Evolutionary conservation across 2,113 vertebrate species (phyloP).

Genomic region (Heteronetta atricapilla): DNA sequence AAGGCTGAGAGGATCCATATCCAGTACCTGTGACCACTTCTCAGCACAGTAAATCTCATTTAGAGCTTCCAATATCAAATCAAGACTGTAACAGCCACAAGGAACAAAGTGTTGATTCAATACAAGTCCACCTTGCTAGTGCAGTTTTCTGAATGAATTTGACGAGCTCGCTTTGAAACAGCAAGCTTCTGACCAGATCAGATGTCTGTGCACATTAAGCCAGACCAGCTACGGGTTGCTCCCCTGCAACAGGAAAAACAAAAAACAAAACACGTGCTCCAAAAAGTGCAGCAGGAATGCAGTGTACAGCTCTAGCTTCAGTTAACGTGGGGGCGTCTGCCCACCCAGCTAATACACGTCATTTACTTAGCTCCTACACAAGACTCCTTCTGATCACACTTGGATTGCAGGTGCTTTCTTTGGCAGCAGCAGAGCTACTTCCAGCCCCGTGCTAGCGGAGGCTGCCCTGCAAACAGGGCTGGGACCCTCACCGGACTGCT

Average conservation of each 20-base stretch:
- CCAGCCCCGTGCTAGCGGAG: not conserved
- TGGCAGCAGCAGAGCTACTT: not conserved
- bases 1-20: not conserved
- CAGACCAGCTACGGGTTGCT: not conserved
- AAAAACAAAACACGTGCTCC: not conserved
- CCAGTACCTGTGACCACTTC: not conserved
- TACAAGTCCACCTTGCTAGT: conserved; percentile 1
- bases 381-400: not conserved
- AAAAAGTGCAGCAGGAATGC: not conserved
- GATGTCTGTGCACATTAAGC: not conserved
- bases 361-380: not conserved
- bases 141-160: not conserved
- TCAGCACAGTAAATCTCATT: not conserved
- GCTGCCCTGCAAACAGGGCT: not conserved
- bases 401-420: not conserved
- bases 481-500: not conserved
- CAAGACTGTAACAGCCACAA: not conserved
- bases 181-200: not conserved
- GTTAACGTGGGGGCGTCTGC: not conserved
- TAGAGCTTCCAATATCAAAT: not conserved
- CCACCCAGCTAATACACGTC: not conserved
- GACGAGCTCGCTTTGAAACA: not conserved
- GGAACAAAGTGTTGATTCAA: not conserved
- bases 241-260: not conserved
- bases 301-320: not conserved